Evolutionary conservation across 2,113 vertebrate species (phyloP).

Genomic region (Galeopterus variegatus): DNA sequence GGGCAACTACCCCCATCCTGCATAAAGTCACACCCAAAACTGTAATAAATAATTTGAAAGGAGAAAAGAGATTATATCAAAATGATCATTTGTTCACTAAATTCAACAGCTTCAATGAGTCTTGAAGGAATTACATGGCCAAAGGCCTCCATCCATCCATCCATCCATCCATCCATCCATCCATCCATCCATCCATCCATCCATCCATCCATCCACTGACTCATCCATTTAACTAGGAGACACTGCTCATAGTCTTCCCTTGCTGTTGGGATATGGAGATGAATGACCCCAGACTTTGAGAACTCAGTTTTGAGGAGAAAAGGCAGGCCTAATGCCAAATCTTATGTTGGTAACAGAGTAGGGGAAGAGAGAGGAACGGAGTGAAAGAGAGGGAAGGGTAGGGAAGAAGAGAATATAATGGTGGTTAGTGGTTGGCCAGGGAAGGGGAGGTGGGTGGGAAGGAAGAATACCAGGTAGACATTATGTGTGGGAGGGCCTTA

Average conservation of each 20-base stretch:
- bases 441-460: not conserved
- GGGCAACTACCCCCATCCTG: not conserved
- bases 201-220: not conserved
- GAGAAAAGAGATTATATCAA: not conserved
- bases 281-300: not conserved
- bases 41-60: constrained; percentile 40
- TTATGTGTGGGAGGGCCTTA: too few species aligned
- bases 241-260: not conserved
- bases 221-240: not conserved
- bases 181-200: not conserved
- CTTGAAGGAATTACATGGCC: not conserved
- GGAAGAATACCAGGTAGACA: not conserved
- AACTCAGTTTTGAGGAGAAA: constrained; percentile 19
- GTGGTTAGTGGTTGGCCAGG: not conserved
- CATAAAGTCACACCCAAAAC: not conserved
- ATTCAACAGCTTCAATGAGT: not conserved
- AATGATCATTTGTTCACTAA: constrained; percentile 12
- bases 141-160: not conserved
- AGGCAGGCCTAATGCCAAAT: not conserved
- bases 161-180: not conserved
- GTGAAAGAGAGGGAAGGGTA: not conserved
- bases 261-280: not conserved
- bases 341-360: not conserved
- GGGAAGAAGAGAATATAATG: not conserved
- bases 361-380: not conserved